Percentiles rank a stretch among this genome's conserved stretches.
Evolutionary conservation across 2,888 invertebrate species (phyloP).

Genomic region (Nomada ferruginata): DNA sequence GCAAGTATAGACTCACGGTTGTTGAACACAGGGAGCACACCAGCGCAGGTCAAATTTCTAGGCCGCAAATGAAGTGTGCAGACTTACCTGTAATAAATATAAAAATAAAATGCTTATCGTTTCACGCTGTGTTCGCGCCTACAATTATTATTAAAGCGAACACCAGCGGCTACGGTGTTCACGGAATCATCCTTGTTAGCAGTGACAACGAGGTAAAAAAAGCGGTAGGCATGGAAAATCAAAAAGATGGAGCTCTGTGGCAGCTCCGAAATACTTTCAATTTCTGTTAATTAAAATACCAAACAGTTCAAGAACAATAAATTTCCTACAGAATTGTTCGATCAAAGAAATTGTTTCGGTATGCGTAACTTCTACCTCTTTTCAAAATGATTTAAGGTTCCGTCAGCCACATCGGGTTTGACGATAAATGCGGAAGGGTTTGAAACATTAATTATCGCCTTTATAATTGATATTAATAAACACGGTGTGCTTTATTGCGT

Average conservation of each 20-base stretch:
- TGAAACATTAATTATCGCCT: constrained; percentile 63
- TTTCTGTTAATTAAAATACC: too few relatives aligned
- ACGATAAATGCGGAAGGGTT: constrained; percentile 33
- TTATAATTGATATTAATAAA: constrained; percentile 72
- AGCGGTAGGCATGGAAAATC: neutral
- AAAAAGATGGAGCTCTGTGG: neutral
- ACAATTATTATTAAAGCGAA: neutral
- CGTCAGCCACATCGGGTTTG: neutral
- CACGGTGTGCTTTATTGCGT: constrained; percentile 50
- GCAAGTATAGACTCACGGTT: constrained; percentile 48
- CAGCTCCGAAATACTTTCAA: too few relatives aligned
- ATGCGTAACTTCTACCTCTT: neutral
- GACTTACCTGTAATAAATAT: constrained; percentile 70
- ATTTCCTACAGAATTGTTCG: too few relatives aligned
- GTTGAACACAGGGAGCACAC: constrained; percentile 12
- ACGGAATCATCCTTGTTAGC: constrained; percentile 6
- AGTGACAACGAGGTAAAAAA: neutral
- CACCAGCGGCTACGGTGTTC: neutral
- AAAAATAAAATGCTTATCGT: constrained; percentile 44
- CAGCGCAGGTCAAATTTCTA: constrained; percentile 15
- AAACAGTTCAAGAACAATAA: too few relatives aligned
- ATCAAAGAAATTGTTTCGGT: too few relatives aligned
- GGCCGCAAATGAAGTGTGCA: constrained; percentile 4
- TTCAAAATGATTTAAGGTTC: neutral
- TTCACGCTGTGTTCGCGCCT: neutral